phyloP scores from a whole-genome alignment of 2,888 invertebrate species.

The Sarcophaga rosellei region DNA sequence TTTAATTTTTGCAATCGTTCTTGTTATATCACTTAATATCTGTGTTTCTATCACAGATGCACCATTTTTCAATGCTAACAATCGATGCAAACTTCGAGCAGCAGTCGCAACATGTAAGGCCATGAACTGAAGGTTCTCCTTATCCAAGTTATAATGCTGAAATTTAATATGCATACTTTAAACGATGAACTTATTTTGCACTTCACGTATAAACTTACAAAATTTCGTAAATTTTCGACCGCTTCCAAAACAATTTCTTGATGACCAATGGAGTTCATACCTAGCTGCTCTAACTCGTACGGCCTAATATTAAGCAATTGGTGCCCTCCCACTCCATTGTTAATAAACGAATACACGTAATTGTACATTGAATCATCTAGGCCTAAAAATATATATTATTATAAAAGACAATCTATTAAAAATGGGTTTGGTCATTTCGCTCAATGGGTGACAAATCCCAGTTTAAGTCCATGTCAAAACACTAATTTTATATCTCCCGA shows the following conservation, averaged over 20 bases:
- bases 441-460: constrained; percentile 38
- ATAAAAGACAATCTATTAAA: background rate
- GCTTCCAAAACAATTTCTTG: constrained; percentile 96
- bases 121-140: constrained; percentile 95
- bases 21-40: constrained; percentile 92
- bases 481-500: too few species aligned
- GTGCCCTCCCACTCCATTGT: constrained; percentile 91
- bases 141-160: constrained; percentile 94
- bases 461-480: background rate
- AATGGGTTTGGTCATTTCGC: constrained; percentile 42
- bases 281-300: constrained; percentile 93
- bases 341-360: constrained; percentile 90
- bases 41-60: constrained; percentile 87
- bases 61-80: constrained; percentile 83
- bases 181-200: background rate
- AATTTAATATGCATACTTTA: constrained; percentile 60
- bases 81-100: constrained; percentile 89
- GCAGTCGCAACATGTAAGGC: constrained; percentile 92
- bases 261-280: constrained; percentile 93
- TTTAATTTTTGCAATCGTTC: constrained; percentile 91
- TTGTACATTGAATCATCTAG: constrained; percentile 85
- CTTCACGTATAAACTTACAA: constrained; percentile 84
- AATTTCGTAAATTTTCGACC: constrained; percentile 93
- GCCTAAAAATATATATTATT: constrained; percentile 71
- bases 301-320: constrained; percentile 90